Conservation (phyloP, 2,113 vertebrate species). For the Hipposideros armiger region DNA sequence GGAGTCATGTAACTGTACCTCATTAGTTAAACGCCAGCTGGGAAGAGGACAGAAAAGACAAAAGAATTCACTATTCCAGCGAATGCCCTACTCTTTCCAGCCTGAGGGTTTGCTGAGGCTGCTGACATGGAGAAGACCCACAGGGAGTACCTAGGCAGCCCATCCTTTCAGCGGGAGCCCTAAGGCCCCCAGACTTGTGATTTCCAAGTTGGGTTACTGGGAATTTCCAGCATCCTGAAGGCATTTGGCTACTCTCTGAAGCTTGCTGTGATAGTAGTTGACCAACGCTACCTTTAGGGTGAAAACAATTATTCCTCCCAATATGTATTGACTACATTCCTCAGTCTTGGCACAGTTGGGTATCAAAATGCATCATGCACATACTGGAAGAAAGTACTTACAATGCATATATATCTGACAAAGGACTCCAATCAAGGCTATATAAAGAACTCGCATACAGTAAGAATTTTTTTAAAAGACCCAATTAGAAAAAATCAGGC, state of each 20-base stretch:
- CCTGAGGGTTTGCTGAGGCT: background rate
- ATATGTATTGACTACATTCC: background rate
- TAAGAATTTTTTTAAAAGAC: background rate
- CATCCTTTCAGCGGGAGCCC: background rate
- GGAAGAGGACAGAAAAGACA: background rate
- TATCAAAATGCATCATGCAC: background rate
- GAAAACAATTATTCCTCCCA: background rate
- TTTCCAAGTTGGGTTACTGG: background rate
- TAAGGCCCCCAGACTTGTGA: background rate
- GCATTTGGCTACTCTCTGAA: background rate
- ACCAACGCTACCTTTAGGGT: background rate
- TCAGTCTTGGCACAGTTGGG: background rate
- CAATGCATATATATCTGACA: background rate
- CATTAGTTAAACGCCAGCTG: background rate
- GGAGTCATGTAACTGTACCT: background rate
- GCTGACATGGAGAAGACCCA: background rate
- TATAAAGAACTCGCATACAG: background rate
- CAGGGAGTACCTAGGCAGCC: background rate
- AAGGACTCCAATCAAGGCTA: background rate
- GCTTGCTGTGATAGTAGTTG: background rate
- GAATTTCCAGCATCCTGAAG: background rate
- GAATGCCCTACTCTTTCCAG: background rate
- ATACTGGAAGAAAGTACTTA: background rate
- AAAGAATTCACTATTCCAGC: background rate
- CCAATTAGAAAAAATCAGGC: background rate